Evolutionary conservation across 2,797 vertebrate genomes (phyloP).

Genomic region (Rhynchotus rufescens): DNA sequence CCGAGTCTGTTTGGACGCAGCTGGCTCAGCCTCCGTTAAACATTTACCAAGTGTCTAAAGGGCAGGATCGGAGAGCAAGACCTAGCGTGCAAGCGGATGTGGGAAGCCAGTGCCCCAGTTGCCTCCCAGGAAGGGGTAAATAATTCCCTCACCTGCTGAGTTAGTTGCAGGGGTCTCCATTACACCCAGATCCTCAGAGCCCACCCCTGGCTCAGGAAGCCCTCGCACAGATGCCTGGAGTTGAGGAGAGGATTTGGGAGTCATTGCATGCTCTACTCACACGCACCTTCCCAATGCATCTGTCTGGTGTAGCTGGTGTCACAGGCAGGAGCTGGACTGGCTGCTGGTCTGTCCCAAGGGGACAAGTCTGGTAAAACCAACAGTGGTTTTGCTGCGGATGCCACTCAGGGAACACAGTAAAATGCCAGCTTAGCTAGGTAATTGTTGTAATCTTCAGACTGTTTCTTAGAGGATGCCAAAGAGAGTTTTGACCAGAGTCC

Average conservation of each 20-base stretch:
- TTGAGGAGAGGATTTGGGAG: not conserved
- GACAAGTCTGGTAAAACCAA: not conserved
- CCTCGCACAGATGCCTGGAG: not conserved
- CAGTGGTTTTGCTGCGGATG: not conserved
- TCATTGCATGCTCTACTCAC: accelerated
- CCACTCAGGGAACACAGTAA: not conserved
- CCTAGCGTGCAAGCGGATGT: accelerated
- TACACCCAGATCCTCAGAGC: not conserved
- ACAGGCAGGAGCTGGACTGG: accelerated
- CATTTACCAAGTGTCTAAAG: not conserved
- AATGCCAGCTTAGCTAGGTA: not conserved
- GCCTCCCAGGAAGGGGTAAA: accelerated
- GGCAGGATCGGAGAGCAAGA: not conserved
- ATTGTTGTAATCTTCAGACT: not conserved
- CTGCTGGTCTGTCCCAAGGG: not conserved
- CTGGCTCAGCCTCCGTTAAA: not conserved
- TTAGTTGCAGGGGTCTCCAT: not conserved
- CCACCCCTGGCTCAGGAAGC: not conserved
- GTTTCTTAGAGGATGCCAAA: not conserved
- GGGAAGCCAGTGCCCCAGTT: not conserved
- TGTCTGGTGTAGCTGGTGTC: not conserved
- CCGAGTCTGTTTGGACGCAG: accelerated
- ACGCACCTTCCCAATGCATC: not conserved
- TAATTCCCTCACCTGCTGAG: not conserved
- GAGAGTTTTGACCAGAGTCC: not conserved